Evolutionary conservation across 1,140 invertebrate species (phyloP), one percentile per base, ranked within the genome.

Genomic region (Eueides isabella): DNA sequence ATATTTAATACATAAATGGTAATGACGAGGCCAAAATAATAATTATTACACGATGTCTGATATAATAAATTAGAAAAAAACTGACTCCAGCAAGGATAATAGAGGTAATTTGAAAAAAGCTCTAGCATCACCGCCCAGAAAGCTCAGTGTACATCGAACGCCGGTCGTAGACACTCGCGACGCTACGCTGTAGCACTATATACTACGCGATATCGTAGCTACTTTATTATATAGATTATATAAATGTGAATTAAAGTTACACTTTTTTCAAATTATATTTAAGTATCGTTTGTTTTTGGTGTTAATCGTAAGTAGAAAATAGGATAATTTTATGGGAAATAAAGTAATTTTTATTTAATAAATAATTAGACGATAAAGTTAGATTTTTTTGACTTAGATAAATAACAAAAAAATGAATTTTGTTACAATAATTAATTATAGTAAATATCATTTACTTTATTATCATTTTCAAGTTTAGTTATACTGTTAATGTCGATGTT

Each of bases 91-190:
- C 11, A 55, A 26, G 48, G 23, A 19, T 71, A 29, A 72, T 67
- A 68, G 48, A 74, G 72, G 65, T 44, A 73, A 73, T 73, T 64
- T 48, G n/a, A 74, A 30, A 63, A 38, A 44, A 62, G 66, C 72
- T 74, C n/a, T 74, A 67, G 72, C 63, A 74, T 74, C 72, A 65
- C 71, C 65, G 14, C 61, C 71, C 38, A 48, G 72, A 62, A 48
- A 61, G 29, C 26, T 64, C 66, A 74, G 72, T 74, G 35, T 41
- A 74, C 55, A 6, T 41, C 35, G 35, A 63, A 66, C 66, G 72
- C 29, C 61, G 66, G 55, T 68, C n/a, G 72, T 68, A 74, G 66
- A 44, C 65, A 68, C 72, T 63, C 66, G 72, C 61, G 23, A 65
- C 33, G 33, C 69, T 74, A 74, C 66, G 66, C 23, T 19, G 66